Conservation (phyloP, 2,113 vertebrate species). For the Scalopus aquaticus region DNA sequence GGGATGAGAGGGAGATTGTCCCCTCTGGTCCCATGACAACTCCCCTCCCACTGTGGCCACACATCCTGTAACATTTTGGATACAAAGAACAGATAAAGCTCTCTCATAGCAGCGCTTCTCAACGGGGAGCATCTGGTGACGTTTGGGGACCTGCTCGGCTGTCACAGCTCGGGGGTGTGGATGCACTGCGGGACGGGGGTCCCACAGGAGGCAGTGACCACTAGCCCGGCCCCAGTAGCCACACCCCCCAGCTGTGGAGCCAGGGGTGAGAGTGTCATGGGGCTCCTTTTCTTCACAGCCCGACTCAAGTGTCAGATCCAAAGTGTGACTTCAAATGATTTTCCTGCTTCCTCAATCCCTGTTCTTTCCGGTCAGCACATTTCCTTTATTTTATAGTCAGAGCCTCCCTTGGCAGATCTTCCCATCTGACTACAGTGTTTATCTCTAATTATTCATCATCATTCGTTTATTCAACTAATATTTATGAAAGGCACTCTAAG, state of each 20-base stretch:
- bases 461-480: not conserved
- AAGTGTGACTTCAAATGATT: not conserved
- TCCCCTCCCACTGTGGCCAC: too few relatives aligned
- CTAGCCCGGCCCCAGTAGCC: too few relatives aligned
- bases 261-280: not conserved
- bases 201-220: too few relatives aligned
- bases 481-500: not conserved
- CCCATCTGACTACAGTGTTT: not conserved
- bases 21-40: too few relatives aligned
- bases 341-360: not conserved
- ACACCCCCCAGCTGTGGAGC: not conserved
- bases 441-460: not conserved
- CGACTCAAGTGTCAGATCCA: not conserved
- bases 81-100: too few relatives aligned
- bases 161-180: not conserved
- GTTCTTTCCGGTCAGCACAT: not conserved
- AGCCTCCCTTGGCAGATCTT: not conserved
- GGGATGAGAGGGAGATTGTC: too few relatives aligned
- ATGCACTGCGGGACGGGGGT: not conserved
- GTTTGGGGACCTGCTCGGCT: not conserved
- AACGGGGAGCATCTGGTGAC: not conserved
- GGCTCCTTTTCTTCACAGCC: not conserved
- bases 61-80: too few relatives aligned
- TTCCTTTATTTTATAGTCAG: not conserved
- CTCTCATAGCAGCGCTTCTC: too few relatives aligned